Base-by-base conservation (phyloP, 2,888 invertebrate genomes). In the Phengaris arion region DNA sequence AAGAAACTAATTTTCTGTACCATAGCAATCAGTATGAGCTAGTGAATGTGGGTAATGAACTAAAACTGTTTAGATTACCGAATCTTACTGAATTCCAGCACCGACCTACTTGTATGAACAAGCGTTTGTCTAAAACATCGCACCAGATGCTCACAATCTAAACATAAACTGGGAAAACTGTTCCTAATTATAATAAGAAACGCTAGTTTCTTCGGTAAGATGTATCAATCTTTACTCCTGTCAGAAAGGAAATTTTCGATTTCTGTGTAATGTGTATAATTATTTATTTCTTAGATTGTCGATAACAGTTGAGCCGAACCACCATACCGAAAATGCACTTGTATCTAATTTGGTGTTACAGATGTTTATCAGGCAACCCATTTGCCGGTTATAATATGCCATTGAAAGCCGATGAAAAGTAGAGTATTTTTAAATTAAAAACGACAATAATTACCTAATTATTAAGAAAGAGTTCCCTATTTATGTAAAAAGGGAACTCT, bases 111-210 rank as follows among this genome's bases (percentile, higher is more conserved):
- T 72, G 13, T 54, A 72, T 72, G 54, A 72, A 72, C 45, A 54
- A 72, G 35, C 52, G 72, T 72, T 72, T 72, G 72, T 72, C 54
- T 72, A 52, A 72, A 72, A 72, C 54, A 72, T 54, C 72, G 52
- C 72, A 54, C 72, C 72, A 72, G 72, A 72, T 72, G 72, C 54
- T 72, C 72, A 7, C 52, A 72, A 72, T 72, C 22, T 72, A 72
- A 72, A 72, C 72, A 72, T 22, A 51, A 48, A 22, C 52, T 22
- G 7, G 51, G 52, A 72, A 72, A 72, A 72, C 13, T 72, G 52
- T 13, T 12, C 35, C 22, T 35, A 35, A 54, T 54, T 52, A 72
- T 72, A 54, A 54, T 15, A 54, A 46, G 68, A 46, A 68, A 72
- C 22, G 35, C 51, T 10, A 12, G 64, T 64, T 64, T 35, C 35